phyloP scores from a whole-genome alignment of 2,797 vertebrate genomes.

The Oreochromis mossambicus region DNA sequence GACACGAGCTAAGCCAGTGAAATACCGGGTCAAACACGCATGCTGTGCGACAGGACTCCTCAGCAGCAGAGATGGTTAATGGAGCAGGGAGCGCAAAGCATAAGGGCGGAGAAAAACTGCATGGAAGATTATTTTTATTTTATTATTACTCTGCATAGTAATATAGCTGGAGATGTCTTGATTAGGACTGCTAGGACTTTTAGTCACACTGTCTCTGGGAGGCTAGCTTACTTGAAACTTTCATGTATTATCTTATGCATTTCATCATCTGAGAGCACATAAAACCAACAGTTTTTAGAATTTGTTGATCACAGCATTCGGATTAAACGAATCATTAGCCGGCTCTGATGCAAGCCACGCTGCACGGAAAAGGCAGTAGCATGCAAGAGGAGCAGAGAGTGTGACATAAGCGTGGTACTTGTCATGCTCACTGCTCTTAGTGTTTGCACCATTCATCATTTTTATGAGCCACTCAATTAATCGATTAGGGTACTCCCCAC shows the following conservation, averaged over 20 bases:
- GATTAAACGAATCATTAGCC: conserved; percentile 21
- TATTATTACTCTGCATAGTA: neutral
- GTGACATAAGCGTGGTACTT: conserved; percentile 47
- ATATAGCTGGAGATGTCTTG: neutral
- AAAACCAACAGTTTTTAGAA: conserved; percentile 21
- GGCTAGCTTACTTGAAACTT: neutral
- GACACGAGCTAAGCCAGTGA: conserved; percentile 41
- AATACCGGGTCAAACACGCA: conserved; percentile 63
- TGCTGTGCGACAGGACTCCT: conserved; percentile 31
- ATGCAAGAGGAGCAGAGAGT: neutral
- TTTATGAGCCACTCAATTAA: conserved; percentile 87
- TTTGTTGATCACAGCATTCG: neutral
- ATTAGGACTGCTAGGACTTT: neutral
- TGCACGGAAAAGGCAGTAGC: neutral
- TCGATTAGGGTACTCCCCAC: conserved; percentile 88
- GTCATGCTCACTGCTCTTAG: conserved; percentile 76
- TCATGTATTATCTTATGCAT: neutral
- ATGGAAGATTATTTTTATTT: neutral
- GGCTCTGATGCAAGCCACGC: neutral
- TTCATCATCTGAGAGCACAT: conserved; percentile 4
- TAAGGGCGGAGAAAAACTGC: neutral
- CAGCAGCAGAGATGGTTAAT: neutral
- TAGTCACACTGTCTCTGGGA: neutral
- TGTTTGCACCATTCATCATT: conserved; percentile 83
- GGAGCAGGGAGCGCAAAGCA: neutral